Evolutionary conservation across 1,140 invertebrate genomes (phyloP).

Genomic region (Leucophenga varia): DNA sequence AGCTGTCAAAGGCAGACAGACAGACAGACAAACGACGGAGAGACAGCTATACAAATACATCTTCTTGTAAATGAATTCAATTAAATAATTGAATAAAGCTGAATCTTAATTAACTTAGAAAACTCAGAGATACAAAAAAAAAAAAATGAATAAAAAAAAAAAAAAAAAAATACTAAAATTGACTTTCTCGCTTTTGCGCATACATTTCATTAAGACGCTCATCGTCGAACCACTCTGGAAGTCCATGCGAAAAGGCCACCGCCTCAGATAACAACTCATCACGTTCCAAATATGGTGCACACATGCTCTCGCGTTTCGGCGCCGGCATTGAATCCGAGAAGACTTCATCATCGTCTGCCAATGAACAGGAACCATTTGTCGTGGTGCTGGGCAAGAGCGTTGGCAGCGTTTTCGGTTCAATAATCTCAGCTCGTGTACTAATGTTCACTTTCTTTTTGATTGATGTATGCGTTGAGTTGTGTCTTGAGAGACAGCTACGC

Average conservation of each 20-base stretch:
- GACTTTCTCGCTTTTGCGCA: too few relatives aligned
- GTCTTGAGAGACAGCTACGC: conserved; percentile 46
- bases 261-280: conserved; percentile 30
- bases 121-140: too few relatives aligned
- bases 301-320: conserved; percentile 54
- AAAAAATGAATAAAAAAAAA: conserved; percentile 7
- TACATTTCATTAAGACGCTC: conserved; percentile 52
- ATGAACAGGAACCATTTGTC: conserved; percentile 31
- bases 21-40: too few relatives aligned
- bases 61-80: too few relatives aligned
- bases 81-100: not conserved
- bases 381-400: conserved; percentile 26
- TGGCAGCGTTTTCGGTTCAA: conserved; percentile 39
- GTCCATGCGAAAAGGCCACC: conserved; percentile 41
- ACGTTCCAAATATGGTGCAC: conserved; percentile 51
- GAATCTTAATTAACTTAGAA: not conserved
- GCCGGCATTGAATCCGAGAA: conserved; percentile 56
- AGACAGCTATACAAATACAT: too few relatives aligned
- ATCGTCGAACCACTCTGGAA: conserved; percentile 55
- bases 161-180: too few relatives aligned
- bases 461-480: conserved; percentile 49
- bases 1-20: too few relatives aligned
- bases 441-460: conserved; percentile 54
- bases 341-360: conserved; percentile 57
- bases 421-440: conserved; percentile 47